phyloP scores from a whole-genome alignment of 2,113 vertebrate species.

The Podarcis cretensis region DNA sequence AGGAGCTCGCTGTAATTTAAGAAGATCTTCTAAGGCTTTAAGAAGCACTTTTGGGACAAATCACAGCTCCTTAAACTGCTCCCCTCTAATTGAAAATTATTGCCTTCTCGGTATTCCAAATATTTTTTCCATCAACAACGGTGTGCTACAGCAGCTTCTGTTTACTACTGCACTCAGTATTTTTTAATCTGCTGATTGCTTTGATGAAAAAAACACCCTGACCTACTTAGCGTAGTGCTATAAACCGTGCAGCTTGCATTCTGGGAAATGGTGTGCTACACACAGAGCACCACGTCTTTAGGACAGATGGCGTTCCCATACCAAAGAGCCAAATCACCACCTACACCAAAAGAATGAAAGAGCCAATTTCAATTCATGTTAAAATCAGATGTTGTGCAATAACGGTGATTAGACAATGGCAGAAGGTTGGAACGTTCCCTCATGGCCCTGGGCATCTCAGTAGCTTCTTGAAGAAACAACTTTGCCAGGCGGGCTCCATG shows the following conservation, averaged over 20 bases:
- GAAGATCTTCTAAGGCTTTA: not conserved
- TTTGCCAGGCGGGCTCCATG: constrained; percentile 93
- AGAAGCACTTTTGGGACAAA: not conserved
- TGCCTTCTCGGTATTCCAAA: not conserved
- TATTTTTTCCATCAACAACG: not conserved
- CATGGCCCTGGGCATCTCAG: constrained; percentile 31
- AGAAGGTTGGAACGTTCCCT: constrained; percentile 16
- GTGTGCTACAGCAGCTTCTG: not conserved
- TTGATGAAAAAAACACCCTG: constrained; percentile 9
- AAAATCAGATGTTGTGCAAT: constrained; percentile 49
- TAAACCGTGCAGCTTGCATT: not conserved
- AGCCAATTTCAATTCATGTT: constrained; percentile 30
- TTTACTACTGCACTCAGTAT: not conserved
- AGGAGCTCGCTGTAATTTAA: not conserved
- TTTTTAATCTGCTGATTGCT: not conserved
- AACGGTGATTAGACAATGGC: constrained; percentile 6
- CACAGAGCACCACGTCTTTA: not conserved
- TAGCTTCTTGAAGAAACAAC: constrained; percentile 80
- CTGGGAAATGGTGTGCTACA: not conserved
- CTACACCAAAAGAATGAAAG: constrained; percentile 49
- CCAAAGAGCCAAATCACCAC: constrained; percentile 5
- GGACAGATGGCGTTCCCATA: not conserved
- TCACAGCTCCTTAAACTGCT: not conserved
- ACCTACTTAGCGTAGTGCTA: constrained; percentile 23
- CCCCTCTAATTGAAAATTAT: not conserved